These are phyloP conservation scores for Ptychochromis oligacanthus DNA, from an alignment of 2,113 vertebrate genomes.

Conservation along the genomic window DNA sequence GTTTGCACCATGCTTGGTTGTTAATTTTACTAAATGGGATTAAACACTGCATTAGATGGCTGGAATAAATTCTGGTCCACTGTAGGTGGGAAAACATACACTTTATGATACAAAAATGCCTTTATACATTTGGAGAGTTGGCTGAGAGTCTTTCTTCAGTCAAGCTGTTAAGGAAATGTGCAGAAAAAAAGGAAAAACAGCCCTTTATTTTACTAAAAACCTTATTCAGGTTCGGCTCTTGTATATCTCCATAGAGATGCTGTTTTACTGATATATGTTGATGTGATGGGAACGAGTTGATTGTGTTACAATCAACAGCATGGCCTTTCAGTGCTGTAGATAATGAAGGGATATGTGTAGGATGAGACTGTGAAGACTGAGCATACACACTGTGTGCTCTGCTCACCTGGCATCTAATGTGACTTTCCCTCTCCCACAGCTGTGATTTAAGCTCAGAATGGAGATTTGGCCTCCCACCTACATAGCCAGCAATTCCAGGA, in stretches of 20 bases:
- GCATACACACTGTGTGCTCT: background rate
- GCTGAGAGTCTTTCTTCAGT: background rate
- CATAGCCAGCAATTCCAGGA: background rate
- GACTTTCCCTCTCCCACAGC: conserved; percentile 22
- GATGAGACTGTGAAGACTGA: background rate
- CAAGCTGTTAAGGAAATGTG: background rate
- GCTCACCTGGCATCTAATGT: conserved; percentile 1
- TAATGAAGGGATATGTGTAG: background rate
- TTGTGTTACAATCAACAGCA: background rate
- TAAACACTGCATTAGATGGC: background rate
- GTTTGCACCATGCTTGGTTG: background rate
- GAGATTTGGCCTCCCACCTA: conserved; percentile 30
- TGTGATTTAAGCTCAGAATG: background rate
- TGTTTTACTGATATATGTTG: background rate
- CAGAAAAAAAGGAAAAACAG: background rate
- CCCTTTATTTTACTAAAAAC: background rate
- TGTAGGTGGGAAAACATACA: background rate
- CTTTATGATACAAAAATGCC: background rate
- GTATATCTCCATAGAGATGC: background rate
- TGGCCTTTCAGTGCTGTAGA: background rate
- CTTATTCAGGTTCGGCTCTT: background rate
- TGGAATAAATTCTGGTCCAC: background rate
- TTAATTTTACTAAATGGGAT: background rate
- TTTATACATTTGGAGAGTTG: background rate
- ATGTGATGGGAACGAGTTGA: background rate